Conservation (phyloP, 2,888 invertebrate genomes). For the Anthrax anthrax region DNA sequence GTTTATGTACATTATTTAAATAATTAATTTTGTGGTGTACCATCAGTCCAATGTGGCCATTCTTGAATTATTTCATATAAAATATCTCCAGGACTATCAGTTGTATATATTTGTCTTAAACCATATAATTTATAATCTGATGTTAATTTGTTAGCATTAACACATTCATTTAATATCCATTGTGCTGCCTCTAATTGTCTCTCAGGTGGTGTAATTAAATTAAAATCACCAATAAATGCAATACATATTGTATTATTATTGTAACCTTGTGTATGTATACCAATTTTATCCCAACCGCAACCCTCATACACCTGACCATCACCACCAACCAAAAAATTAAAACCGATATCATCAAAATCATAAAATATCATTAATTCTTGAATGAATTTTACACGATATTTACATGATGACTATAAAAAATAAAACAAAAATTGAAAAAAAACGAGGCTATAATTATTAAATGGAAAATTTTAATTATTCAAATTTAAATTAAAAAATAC, state of each 20-base stretch:
- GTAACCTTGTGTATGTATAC: constrained; percentile 52
- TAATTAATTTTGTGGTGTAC: background rate
- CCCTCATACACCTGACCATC: constrained; percentile 59
- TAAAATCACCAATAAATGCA: constrained; percentile 56
- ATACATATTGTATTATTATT: constrained; percentile 52
- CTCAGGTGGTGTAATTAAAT: constrained; percentile 36
- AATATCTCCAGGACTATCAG: constrained; percentile 52
- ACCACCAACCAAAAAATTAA: constrained; percentile 63
- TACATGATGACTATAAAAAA: background rate
- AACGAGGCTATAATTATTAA: too few relatives aligned
- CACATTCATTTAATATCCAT: constrained; percentile 45
- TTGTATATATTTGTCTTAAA: constrained; percentile 49
- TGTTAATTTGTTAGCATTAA: constrained; percentile 41
- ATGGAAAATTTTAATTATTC: too few relatives aligned
- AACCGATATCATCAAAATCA: constrained; percentile 52
- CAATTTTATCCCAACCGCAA: constrained; percentile 51
- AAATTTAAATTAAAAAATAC: too few relatives aligned
- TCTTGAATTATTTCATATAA: constrained; percentile 45
- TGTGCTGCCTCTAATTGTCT: constrained; percentile 42
- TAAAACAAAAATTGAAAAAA: background rate
- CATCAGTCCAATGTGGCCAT: constrained; percentile 46
- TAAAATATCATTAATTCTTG: background rate
- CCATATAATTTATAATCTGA: constrained; percentile 51
- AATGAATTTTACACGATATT: background rate
- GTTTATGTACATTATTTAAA: too few relatives aligned